These are phyloP conservation scores for Acridotheres tristis DNA, from an alignment of 2,797 vertebrate species.

Conservation along the genomic window DNA sequence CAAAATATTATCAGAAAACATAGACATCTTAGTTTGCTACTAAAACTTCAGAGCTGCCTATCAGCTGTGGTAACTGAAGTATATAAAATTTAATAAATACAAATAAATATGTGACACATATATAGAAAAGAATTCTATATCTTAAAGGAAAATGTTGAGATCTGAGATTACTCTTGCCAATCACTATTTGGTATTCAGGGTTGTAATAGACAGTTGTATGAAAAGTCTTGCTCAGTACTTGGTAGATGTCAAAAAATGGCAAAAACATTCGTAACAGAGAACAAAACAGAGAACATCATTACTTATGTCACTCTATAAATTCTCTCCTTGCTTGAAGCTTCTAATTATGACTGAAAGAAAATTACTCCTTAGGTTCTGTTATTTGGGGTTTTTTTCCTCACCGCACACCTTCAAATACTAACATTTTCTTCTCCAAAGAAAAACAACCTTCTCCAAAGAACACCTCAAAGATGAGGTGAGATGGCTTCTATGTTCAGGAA, in stretches of 20 bases:
- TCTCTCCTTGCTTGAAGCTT: not conserved
- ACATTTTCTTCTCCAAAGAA: not conserved
- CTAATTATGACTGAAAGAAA: not conserved
- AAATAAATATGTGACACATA: not conserved
- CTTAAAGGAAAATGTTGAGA: not conserved
- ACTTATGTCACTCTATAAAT: not conserved
- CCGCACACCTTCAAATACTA: not conserved
- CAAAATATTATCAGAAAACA: not conserved
- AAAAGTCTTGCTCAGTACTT: not conserved
- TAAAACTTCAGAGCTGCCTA: not conserved
- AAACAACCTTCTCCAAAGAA: not conserved
- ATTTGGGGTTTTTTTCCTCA: not conserved
- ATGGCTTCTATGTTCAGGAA: not conserved
- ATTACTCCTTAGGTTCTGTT: not conserved
- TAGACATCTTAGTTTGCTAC: not conserved
- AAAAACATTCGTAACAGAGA: not conserved
- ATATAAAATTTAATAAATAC: not conserved
- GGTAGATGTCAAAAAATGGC: not conserved
- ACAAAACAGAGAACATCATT: not conserved
- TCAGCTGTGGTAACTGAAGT: not conserved
- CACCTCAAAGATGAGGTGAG: not conserved
- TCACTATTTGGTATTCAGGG: not conserved
- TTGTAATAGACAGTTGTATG: not conserved
- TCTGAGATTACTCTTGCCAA: not conserved
- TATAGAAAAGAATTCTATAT: not conserved